Conservation (phyloP, 2,113 vertebrate species). For the Penelope pileata region DNA sequence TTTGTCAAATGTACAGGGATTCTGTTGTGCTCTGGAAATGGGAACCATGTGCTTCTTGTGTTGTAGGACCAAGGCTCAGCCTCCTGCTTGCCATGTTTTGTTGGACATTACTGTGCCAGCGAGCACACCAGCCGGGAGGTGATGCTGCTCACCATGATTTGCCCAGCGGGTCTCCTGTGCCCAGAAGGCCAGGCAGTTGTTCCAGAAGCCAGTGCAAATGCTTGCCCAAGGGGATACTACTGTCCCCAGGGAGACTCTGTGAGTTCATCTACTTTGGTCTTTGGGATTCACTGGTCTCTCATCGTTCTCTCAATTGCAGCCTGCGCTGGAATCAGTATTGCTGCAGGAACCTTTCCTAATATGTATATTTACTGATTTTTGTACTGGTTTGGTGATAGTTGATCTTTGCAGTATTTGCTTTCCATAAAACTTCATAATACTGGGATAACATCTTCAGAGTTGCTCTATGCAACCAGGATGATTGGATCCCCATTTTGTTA, state of each 20-base stretch:
- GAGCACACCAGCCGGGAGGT: conserved; percentile 83
- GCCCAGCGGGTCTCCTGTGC: conserved; percentile 86
- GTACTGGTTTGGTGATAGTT: neutral
- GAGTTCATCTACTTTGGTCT: conserved; percentile 52
- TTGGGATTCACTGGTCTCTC: fast-evolving
- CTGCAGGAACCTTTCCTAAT: neutral
- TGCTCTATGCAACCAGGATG: neutral
- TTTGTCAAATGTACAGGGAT: neutral
- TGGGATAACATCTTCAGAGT: fast-evolving
- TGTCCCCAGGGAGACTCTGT: conserved; percentile 83
- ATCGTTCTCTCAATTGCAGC: neutral
- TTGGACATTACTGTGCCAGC: conserved; percentile 85
- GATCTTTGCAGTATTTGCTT: neutral
- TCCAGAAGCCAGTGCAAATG: conserved; percentile 78
- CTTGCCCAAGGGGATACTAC: conserved; percentile 87
- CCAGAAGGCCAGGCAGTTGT: conserved; percentile 80
- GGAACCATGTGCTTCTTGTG: fast-evolving
- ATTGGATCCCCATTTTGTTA: neutral
- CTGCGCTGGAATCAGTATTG: neutral
- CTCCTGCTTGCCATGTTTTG: conserved; percentile 81
- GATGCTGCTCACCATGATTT: conserved; percentile 85
- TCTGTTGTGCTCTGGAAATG: neutral
- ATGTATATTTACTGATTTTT: neutral
- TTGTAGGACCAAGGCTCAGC: conserved; percentile 79
- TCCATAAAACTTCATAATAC: fast-evolving